Conservation (phyloP, 35 echinoderm and acorn worm genomes). For the Holothuria glaberrima region DNA sequence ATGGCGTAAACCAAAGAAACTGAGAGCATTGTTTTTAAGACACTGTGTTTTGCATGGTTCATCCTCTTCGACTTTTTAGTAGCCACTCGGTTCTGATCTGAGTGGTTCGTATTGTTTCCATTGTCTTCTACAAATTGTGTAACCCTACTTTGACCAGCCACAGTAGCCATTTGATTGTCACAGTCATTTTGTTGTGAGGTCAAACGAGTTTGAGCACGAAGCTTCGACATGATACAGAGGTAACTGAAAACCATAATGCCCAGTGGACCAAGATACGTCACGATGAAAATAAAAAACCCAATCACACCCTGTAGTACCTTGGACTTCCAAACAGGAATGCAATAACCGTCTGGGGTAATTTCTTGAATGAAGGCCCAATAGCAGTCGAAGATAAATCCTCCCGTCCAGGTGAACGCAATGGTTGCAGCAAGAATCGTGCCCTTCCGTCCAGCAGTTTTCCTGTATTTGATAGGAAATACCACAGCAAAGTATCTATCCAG, state of each 20-base stretch:
- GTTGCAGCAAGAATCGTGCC: slow-evolving; percentile 58
- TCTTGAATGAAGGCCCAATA: slow-evolving; percentile 82
- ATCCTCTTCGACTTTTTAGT: slow-evolving; percentile 1
- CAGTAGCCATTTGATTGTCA: not conserved
- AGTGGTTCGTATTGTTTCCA: not conserved
- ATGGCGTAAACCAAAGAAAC: slow-evolving; percentile 81
- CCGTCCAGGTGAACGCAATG: slow-evolving; percentile 51
- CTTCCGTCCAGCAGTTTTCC: slow-evolving; percentile 53
- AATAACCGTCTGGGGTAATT: slow-evolving; percentile 29
- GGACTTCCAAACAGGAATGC: slow-evolving; percentile 62
- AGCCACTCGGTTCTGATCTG: not conserved
- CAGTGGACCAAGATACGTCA: slow-evolving; percentile 79
- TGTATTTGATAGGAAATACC: slow-evolving; percentile 68
- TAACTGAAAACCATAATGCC: slow-evolving; percentile 78
- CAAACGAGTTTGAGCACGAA: slow-evolving; percentile 21
- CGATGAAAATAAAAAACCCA: slow-evolving; percentile 80
- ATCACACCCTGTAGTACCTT: slow-evolving; percentile 56
- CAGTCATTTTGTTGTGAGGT: not conserved
- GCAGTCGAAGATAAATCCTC: slow-evolving; percentile 78
- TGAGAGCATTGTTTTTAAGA: slow-evolving; percentile 77
- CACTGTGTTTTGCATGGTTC: slow-evolving; percentile 63
- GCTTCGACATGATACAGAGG: slow-evolving; percentile 64
- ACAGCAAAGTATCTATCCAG: slow-evolving; percentile 85
- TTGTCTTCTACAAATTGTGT: no score
- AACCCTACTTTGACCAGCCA: not conserved